phyloP scores from a whole-genome alignment of 2,888 invertebrate genomes.

The Dendrolimus houi region DNA sequence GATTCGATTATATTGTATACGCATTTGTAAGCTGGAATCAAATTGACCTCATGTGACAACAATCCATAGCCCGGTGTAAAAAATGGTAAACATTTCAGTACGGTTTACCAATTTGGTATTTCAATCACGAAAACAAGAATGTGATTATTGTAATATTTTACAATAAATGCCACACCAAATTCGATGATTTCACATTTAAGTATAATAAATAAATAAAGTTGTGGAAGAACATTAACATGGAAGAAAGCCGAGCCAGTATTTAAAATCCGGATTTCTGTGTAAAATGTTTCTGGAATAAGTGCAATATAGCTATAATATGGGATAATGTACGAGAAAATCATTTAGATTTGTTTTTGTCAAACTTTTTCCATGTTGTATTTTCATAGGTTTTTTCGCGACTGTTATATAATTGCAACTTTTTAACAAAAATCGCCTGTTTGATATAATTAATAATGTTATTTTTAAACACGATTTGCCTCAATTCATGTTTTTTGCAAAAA shows the following conservation, averaged over 20 bases:
- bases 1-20: conserved; percentile 27
- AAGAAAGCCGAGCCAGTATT: conserved; percentile 72
- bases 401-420: background rate
- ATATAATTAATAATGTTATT: background rate
- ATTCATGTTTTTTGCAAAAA: conserved; percentile 1
- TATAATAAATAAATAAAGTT: conserved; percentile 21
- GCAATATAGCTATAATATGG: conserved; percentile 65
- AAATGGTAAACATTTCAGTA: conserved; percentile 17
- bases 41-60: conserved; percentile 20
- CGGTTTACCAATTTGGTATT: conserved; percentile 24
- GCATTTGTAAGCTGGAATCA: conserved; percentile 15
- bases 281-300: conserved; percentile 57
- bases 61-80: conserved; percentile 22
- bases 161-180: conserved; percentile 28
- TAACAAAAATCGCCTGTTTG: no score
- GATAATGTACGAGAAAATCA: conserved; percentile 29
- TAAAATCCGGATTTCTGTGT: conserved; percentile 68
- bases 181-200: conserved; percentile 31
- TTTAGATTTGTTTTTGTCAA: conserved; percentile 3
- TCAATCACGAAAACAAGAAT: conserved; percentile 1
- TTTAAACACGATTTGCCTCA: background rate
- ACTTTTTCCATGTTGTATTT: conserved; percentile 8
- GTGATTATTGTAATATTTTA: conserved; percentile 12
- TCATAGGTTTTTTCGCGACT: conserved; percentile 6
- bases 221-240: conserved; percentile 42